Conservation (phyloP, 2,113 vertebrate genomes). For the Crypturellus undulatus region DNA sequence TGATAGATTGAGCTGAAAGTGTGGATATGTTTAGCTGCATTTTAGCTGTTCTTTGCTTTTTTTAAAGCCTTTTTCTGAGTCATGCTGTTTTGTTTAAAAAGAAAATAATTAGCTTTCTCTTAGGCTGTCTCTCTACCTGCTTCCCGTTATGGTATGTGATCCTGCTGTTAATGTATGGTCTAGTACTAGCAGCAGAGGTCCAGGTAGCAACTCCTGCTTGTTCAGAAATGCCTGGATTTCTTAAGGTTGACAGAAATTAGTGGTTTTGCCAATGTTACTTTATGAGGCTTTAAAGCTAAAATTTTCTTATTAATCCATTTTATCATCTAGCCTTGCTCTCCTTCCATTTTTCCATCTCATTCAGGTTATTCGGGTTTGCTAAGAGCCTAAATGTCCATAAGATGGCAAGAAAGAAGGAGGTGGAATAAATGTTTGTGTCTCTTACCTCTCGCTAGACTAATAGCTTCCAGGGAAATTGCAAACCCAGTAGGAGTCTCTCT, state of each 20-base stretch:
- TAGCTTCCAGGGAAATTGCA: background rate
- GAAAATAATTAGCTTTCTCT: background rate
- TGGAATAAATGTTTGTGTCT: background rate
- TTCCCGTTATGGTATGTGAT: background rate
- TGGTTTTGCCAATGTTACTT: background rate
- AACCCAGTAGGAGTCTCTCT: background rate
- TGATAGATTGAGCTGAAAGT: background rate
- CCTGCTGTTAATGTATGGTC: background rate
- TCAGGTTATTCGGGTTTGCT: background rate
- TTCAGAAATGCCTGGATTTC: background rate
- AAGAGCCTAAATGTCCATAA: background rate
- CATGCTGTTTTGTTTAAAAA: background rate
- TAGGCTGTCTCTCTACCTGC: background rate
- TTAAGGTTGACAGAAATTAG: background rate
- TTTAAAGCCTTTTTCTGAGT: background rate
- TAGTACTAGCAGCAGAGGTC: background rate
- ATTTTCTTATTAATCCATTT: background rate
- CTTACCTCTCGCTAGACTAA: background rate
- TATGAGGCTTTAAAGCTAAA: background rate
- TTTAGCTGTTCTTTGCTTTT: background rate
- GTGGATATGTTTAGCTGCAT: background rate
- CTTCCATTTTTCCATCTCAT: background rate
- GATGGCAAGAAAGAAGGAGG: background rate
- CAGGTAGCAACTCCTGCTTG: background rate
- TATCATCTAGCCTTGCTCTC: background rate